Evolutionary conservation across 2,888 invertebrate species (phyloP), one percentile per base, ranked within the genome.

Genomic region (Kryphioiulus occultus): DNA sequence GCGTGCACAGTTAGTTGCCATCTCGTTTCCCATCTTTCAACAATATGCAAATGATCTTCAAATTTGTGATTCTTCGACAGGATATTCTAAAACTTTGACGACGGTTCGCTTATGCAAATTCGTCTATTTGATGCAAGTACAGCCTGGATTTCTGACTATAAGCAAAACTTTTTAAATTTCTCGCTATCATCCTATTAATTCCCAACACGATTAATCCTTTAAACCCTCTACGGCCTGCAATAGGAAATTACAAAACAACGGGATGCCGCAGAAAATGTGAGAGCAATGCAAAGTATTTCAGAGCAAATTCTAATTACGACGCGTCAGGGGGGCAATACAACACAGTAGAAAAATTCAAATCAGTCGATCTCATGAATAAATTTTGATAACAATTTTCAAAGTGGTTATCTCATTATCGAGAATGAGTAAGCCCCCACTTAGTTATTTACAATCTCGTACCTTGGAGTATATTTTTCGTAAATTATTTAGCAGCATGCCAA

Each of bases 161-260:
- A 15, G 78, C 78, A 32, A 78, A 78, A 32, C 26, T 30, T 26
- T 68, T 68, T 78, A 15, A 78, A 78, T 78, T 78, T 30, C 78
- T 78, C 1, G 78, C 78, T 78, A 78, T 78, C 78, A 78, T 30
- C 78, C 78, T 30, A 78, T 78, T 78, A 78, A 78, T 78, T 78
- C 78, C 78, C 78, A 78, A 78, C 78, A 78, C 78, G 78, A 78
- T 78, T 78, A 78, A 78, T 78, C 78, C 78, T 78, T 78, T 78
- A 78, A 78, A 78, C 78, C 78, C 78, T 78, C 30, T 17, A 78
- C 78, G 78, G 30, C 78, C 30, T 78, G 78, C 78, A 39, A 85
- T 85, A 85, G 85, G 85, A 85, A 85, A 85, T 85, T 85, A 85
- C 39, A 85, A 85, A 85, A 85, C 85, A 44, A 85, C 85, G 85